Evolutionary conservation across 2,113 vertebrate genomes (phyloP).

Genomic region (Apaloderma vittatum): DNA sequence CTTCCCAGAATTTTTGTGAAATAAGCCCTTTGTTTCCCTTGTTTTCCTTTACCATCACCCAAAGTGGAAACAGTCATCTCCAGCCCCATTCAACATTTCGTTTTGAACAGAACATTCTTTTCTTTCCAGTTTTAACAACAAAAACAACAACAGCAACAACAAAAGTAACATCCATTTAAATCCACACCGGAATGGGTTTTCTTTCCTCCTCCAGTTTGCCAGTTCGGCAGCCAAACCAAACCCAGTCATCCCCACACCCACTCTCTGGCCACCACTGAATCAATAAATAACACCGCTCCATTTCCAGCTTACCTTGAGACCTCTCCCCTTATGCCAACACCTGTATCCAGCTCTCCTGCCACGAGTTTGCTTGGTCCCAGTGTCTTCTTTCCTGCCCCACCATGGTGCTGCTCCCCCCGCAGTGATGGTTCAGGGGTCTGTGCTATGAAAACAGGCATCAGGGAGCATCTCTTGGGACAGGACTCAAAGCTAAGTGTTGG

Average conservation of each 20-base stretch:
- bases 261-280: neutral
- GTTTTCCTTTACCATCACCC: neutral
- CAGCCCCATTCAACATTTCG: neutral
- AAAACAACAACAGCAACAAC: neutral
- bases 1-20: neutral
- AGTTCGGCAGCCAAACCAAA: conserved; percentile 34
- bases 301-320: conserved; percentile 6
- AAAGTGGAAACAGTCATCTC: neutral
- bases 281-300: neutral
- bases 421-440: neutral
- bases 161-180: neutral
- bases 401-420: neutral
- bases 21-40: neutral
- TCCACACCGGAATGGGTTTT: neutral
- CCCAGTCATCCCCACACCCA: neutral
- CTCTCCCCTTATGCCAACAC: neutral
- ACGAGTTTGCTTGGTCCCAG: neutral
- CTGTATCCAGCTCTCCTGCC: neutral
- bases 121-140: neutral
- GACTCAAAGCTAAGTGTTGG: neutral
- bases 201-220: neutral
- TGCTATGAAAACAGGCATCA: accelerated
- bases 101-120: neutral
- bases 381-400: accelerated
- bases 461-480: neutral